phyloP scores from a whole-genome alignment of 2,888 invertebrate genomes.

The Frankliniella intonsa region DNA sequence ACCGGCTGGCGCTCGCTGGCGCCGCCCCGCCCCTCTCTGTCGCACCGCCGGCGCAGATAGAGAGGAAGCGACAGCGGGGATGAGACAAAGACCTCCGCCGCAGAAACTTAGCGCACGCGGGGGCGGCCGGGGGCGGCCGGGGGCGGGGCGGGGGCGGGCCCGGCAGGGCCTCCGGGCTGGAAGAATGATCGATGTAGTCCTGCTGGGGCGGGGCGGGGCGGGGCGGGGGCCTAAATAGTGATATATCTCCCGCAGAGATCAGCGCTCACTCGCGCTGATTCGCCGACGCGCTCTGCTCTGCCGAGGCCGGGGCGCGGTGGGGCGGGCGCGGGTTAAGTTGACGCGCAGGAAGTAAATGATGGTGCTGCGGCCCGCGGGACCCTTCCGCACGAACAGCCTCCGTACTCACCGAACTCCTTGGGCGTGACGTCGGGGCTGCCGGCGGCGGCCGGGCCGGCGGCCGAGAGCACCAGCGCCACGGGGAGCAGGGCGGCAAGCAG shows the following conservation, averaged over 20 bases:
- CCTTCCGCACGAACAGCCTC: too few relatives aligned
- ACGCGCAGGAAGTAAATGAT: neutral
- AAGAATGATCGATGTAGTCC: slow-evolving; percentile 5
- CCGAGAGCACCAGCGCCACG: neutral
- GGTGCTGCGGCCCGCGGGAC: too few relatives aligned
- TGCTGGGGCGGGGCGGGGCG: neutral
- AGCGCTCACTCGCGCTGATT: neutral
- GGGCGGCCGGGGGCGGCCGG: neutral
- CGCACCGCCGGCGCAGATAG: too few relatives aligned
- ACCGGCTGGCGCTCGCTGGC: too few relatives aligned
- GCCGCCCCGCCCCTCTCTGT: too few relatives aligned
- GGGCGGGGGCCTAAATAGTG: neutral
- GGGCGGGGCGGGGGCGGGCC: neutral
- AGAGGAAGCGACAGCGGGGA: too few relatives aligned
- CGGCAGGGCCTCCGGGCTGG: neutral
- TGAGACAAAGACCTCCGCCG: too few relatives aligned
- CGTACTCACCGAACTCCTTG: neutral
- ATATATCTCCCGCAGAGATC: slow-evolving; percentile 6
- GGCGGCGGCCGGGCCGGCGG: neutral
- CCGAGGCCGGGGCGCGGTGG: neutral
- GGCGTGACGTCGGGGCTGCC: slow-evolving; percentile 2
- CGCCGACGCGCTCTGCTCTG: neutral
- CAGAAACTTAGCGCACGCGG: too few relatives aligned
- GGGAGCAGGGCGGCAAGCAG: neutral
- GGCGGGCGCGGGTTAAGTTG: neutral